These are phyloP conservation scores for Callionymus lyra DNA, from an alignment of 2,113 vertebrate genomes.

Conservation along the genomic window DNA sequence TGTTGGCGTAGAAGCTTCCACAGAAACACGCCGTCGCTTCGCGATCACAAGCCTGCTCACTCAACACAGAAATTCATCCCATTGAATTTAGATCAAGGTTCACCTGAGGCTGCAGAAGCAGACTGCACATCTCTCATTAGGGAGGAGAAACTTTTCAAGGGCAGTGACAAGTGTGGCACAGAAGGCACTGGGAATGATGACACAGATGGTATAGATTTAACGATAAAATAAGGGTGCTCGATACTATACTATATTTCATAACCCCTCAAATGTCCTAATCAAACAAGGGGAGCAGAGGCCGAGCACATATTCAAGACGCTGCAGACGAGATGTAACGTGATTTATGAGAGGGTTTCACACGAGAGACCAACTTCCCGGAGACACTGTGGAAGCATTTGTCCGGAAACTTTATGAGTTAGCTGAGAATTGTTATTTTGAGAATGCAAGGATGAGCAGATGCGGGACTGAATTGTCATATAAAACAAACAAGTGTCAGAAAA, in stretches of 20 bases:
- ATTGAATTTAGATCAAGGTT: constrained; percentile 37
- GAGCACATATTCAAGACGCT: too few species aligned
- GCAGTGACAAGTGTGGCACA: constrained; percentile 1
- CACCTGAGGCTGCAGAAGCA: constrained; percentile 10
- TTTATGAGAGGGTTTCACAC: too few species aligned
- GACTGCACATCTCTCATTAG: neutral
- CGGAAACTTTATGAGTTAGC: too few species aligned
- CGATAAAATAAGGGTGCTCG: neutral
- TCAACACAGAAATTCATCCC: constrained; percentile 47
- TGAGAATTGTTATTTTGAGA: too few species aligned
- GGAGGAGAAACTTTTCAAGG: constrained; percentile 19
- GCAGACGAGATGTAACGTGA: too few species aligned
- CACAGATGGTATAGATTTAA: neutral
- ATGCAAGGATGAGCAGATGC: too few species aligned
- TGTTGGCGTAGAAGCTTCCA: constrained; percentile 30
- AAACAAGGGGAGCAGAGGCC: too few species aligned
- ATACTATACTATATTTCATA: neutral
- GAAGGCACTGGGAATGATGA: neutral
- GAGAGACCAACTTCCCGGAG: too few species aligned
- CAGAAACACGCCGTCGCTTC: constrained; percentile 22
- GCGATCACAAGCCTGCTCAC: constrained; percentile 28
- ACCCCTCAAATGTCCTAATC: too few species aligned
- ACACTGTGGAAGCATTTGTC: too few species aligned
- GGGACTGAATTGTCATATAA: too few species aligned
- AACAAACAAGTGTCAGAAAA: too few species aligned